Evolutionary conservation across 2,888 invertebrate genomes (phyloP), one percentile per base, ranked within the genome.

Genomic region (Pimpla rufipes): DNA sequence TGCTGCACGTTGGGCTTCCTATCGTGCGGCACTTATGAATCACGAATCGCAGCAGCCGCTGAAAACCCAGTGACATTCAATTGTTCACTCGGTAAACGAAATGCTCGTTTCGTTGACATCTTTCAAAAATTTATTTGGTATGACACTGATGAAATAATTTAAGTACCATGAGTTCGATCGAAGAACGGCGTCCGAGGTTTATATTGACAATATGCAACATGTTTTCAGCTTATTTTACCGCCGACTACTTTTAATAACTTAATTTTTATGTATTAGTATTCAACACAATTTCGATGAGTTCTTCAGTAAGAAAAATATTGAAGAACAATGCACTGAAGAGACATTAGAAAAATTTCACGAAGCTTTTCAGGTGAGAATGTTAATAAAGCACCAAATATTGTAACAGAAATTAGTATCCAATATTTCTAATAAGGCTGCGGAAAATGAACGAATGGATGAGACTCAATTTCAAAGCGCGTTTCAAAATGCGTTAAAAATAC

Each of bases 241-340:
- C 37, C 10, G 13, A 10, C 2, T 47, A 23, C 10, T 45, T 35
- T 11, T 18, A 10, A 68, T 57, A 50, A 70, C 59, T 76, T 71
- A 21, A 23, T 64, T 47, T n/a, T 55, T 29, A 68, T 45, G 8
- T 52, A n/a, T 55, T 50, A 91, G 90, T 13, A 57, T 88, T 68
- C 78, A 85, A 23, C 50, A 79, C 47, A 88, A 88, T 76, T 90
- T 90, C 40, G 59, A 79, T 7, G 71, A 88, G 16, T 87, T 87
- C 64, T 88, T 89, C 29, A 80, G 76, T 2, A 84, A 67, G 73
- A 88, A 89, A 78, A 89, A 73, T 55, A 85, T 91, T 23, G 81
- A 86, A 6, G 89, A 90, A 59, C 89, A 90, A 83, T 90, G 89
- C 29, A 88, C 87, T 10, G 82, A 89, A 74, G 87, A 90, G 81